Percentiles rank a stretch among this genome's conserved stretches.
phyloP scores from a whole-genome alignment of 2,888 invertebrate genomes.

The Epistrophella euchroma region DNA sequence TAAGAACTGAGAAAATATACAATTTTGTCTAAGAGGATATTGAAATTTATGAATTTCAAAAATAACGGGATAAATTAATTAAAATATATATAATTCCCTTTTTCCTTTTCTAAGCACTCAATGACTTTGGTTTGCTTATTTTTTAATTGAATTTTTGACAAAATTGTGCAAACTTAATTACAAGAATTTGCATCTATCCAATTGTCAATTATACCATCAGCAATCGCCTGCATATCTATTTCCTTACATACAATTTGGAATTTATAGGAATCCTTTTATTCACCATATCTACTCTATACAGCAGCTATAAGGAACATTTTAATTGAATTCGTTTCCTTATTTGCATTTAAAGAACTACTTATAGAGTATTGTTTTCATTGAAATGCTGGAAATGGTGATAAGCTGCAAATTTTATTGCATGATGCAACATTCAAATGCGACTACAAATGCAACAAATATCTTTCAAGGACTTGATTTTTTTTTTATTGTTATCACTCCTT shows the following conservation, averaged over 20 bases:
- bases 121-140: background rate
- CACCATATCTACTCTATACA: background rate
- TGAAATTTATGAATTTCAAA: too few relatives aligned
- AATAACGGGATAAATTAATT: too few relatives aligned
- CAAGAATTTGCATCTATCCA: background rate
- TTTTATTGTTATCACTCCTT: background rate
- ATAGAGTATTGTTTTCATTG: background rate
- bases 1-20: too few relatives aligned
- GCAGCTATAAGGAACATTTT: background rate
- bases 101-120: too few relatives aligned
- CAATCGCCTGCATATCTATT: background rate
- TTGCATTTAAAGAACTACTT: slow-evolving; percentile 23
- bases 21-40: too few relatives aligned
- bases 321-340: slow-evolving; percentile 26
- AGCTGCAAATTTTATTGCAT: slow-evolving; percentile 28
- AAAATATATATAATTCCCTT: too few relatives aligned
- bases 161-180: background rate
- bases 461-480: background rate
- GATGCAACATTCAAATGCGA: background rate
- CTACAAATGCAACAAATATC: slow-evolving; percentile 6
- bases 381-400: slow-evolving; percentile 1
- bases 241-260: background rate
- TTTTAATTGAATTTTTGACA: background rate
- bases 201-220: background rate
- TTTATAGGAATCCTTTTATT: slow-evolving; percentile 3